phyloP scores from a whole-genome alignment of 2,797 vertebrate species.

The Anguilla obscura region DNA sequence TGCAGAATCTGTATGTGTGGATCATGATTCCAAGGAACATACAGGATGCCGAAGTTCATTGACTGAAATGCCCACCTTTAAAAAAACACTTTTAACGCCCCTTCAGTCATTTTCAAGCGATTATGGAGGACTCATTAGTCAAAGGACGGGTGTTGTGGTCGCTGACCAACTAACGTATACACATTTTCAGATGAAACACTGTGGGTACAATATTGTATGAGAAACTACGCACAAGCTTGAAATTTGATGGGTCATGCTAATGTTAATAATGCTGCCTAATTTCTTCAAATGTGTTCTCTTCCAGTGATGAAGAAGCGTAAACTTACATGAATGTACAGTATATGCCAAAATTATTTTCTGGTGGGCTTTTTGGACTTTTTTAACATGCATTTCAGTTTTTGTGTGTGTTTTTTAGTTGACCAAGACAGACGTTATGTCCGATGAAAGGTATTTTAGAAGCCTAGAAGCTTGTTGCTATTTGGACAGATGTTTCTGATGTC shows the following conservation, averaged over 20 bases:
- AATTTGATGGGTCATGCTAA: background rate
- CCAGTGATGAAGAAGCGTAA: background rate
- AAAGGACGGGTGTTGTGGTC: background rate
- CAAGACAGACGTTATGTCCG: background rate
- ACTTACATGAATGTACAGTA: slow-evolving; percentile 14
- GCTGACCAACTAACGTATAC: background rate
- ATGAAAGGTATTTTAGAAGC: background rate
- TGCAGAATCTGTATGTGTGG: background rate
- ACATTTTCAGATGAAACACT: background rate
- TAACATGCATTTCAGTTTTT: background rate
- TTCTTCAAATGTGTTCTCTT: slow-evolving; percentile 3
- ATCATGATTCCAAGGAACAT: background rate
- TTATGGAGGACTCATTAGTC: background rate
- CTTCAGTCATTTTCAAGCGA: background rate
- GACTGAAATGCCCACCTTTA: background rate
- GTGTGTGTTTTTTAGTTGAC: background rate
- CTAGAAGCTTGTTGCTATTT: background rate
- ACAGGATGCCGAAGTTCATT: background rate
- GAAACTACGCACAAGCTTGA: background rate
- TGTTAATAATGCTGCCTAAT: background rate
- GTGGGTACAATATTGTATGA: background rate
- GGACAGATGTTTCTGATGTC: background rate
- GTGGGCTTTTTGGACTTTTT: background rate
- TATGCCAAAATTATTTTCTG: background rate
- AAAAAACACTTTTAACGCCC: background rate